These are phyloP conservation scores for Triops longicaudatus DNA, from an alignment of 1,140 invertebrate genomes.

Conservation along the genomic window DNA sequence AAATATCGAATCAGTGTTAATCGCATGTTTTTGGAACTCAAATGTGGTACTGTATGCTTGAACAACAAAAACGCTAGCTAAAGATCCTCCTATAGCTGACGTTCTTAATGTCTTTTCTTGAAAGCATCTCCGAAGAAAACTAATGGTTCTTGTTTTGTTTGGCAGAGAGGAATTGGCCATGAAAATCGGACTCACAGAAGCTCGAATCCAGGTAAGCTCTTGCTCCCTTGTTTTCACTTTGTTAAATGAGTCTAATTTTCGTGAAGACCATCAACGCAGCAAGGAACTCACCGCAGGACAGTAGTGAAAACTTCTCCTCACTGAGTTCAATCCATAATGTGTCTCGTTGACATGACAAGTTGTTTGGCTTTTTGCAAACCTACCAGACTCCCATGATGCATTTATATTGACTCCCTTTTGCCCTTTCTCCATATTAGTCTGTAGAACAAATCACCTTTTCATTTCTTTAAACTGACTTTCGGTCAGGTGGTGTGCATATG, in stretches of 20 bases:
- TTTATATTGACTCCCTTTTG: background rate
- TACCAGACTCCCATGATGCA: background rate
- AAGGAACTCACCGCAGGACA: conserved; percentile 7
- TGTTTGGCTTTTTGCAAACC: background rate
- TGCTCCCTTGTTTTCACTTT: conserved; percentile 1
- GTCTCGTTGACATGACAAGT: background rate
- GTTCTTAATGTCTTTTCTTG: too few species aligned
- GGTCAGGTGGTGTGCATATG: too few species aligned
- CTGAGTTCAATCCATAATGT: background rate
- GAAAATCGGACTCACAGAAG: conserved; percentile 95
- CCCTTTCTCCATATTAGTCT: background rate
- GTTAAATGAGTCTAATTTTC: conserved; percentile 15
- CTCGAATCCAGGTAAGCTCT: conserved; percentile 84
- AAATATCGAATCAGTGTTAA: too few species aligned
- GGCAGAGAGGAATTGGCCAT: conserved; percentile 93
- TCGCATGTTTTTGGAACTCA: too few species aligned
- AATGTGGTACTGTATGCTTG: too few species aligned
- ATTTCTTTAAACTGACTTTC: too few species aligned
- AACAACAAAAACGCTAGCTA: too few species aligned
- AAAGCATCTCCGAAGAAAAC: background rate
- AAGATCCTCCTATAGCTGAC: too few species aligned
- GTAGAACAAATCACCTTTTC: too few species aligned
- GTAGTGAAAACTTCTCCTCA: background rate
- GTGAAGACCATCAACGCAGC: background rate
- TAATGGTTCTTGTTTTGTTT: conserved; percentile 40